Conservation (phyloP, 2,797 vertebrate genomes). For the Tangara arthus region DNA sequence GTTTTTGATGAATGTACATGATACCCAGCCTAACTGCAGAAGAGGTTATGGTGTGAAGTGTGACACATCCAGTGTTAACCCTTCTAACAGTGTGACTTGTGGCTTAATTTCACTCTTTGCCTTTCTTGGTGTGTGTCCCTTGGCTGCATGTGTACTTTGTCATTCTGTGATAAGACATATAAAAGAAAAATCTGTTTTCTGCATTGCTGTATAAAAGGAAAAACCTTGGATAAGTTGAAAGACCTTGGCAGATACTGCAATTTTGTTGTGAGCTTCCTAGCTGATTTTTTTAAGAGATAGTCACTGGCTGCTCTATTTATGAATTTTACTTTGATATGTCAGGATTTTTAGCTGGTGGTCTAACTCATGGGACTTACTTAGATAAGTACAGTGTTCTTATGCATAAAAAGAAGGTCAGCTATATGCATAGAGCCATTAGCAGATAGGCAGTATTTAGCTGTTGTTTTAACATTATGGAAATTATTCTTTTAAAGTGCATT, state of each 20-base stretch:
- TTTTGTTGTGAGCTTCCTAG: background rate
- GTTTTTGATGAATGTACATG: background rate
- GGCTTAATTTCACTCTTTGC: background rate
- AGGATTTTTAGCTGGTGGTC: background rate
- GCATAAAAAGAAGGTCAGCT: slow-evolving; percentile 11
- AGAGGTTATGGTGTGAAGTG: background rate
- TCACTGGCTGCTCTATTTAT: background rate
- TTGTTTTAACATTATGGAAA: slow-evolving; percentile 33
- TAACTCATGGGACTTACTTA: background rate
- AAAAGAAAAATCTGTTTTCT: background rate
- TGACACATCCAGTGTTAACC: background rate
- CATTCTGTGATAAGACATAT: background rate
- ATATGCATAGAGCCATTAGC: background rate
- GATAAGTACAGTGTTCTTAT: background rate
- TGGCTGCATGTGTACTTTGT: background rate
- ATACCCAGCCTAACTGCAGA: background rate
- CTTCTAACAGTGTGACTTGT: background rate
- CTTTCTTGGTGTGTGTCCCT: background rate
- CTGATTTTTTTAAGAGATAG: background rate
- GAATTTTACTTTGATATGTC: background rate
- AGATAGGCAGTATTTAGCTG: background rate
- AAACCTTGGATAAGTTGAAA: background rate
- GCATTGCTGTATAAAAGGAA: background rate
- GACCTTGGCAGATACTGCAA: background rate
- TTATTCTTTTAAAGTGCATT: slow-evolving; percentile 12